Base-by-base conservation (phyloP, 1,140 invertebrate genomes). In the Diorhabda carinulata region DNA sequence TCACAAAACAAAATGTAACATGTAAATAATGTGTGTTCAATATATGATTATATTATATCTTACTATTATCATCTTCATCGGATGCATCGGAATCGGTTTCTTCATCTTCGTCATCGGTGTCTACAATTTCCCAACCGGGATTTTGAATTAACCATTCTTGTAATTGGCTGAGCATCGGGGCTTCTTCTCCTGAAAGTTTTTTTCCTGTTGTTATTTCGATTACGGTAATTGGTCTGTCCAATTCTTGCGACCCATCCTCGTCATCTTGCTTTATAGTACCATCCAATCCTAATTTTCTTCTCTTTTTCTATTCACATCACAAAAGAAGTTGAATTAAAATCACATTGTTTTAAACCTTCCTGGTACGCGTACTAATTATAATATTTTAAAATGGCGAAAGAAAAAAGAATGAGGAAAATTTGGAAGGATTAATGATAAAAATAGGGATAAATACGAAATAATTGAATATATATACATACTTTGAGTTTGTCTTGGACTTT, bases 161-260 rank as follows among this genome's bases (percentile, higher is more conserved):
- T 41, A 99, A 81, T 77, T 98, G 92, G 74, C 91, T 93, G 61
- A 95, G 85, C 66, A 94, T 81, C 1, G 97, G 98, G 25, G 96
- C 96, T 60, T 98, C 94, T 63, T 96, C 93, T 2, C 95, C 96
- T 70, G 87, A 90, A 9, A 99, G 83, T 71, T 87, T 89, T 73
- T 90, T 88, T 57, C 94, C 96, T 25, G 95, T 96, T 43, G 90
- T 86, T n/a, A 89, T 89, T 80, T 99, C 96, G 65, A 96, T 87
- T 3, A 99, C 95, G 77, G 89, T 89, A 8, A 72, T 67, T 10
- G 69, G 69, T 59, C 73, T 43, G 60, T 74, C 69, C 42, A 68
- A 67, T 41, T 68, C 70, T 58, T 62, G 69, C 68, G 70, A 61
- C 5, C 70, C 56, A 64, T 68, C 52, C 69, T 71, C 25, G 61